Conservation (phyloP, 2,797 vertebrate species). For the Anabacerthia variegaticeps region DNA sequence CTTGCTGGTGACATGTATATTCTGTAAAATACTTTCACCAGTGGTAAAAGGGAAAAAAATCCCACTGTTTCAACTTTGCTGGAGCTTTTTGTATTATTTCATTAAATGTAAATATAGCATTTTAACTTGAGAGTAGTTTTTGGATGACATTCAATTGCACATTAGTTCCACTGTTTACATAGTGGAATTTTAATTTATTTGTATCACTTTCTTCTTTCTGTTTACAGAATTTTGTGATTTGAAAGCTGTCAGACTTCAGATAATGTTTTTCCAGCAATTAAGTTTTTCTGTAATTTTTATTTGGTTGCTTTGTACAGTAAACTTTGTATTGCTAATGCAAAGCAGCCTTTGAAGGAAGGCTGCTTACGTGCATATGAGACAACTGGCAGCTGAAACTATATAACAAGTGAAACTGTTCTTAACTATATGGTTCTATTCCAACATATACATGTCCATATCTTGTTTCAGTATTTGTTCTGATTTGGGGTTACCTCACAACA, state of each 20-base stretch:
- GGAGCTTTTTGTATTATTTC: background rate
- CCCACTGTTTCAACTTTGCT: background rate
- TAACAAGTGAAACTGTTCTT: background rate
- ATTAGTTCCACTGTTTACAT: background rate
- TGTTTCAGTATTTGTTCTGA: background rate
- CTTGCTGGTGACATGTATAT: background rate
- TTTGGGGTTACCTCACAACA: background rate
- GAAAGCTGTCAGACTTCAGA: slow-evolving; percentile 8
- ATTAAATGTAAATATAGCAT: background rate
- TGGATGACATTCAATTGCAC: background rate
- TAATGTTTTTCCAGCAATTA: background rate
- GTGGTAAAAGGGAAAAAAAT: background rate
- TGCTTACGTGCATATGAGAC: background rate
- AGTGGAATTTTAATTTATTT: background rate
- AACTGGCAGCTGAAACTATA: background rate
- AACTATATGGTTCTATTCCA: background rate
- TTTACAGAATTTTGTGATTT: background rate
- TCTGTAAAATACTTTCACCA: background rate
- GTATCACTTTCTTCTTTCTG: background rate
- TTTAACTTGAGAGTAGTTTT: background rate
- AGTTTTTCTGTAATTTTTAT: background rate
- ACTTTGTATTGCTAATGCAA: background rate
- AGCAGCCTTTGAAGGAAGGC: background rate
- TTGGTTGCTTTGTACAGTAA: background rate
- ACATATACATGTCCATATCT: background rate